Evolutionary conservation across 2,888 invertebrate genomes (phyloP).

Genomic region (Ophioninae sp.): DNA sequence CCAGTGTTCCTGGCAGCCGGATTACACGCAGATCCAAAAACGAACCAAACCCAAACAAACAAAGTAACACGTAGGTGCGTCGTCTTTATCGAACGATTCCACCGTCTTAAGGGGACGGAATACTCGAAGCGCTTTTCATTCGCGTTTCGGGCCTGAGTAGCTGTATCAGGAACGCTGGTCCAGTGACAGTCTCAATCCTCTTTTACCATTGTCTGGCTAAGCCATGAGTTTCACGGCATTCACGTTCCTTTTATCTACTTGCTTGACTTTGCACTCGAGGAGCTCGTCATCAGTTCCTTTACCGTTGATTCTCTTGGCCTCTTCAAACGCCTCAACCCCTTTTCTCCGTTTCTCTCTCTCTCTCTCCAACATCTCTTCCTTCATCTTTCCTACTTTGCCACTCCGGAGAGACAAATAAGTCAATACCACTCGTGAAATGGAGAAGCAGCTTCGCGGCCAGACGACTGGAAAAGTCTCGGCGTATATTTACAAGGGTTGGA

Average conservation of each 20-base stretch:
- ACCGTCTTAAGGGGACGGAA: conserved; percentile 14
- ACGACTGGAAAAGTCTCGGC: conserved; percentile 50
- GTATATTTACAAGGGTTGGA: conserved; percentile 40
- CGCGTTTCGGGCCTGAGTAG: conserved; percentile 39
- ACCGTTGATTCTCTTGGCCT: conserved; percentile 37
- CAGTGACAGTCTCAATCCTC: conserved; percentile 55
- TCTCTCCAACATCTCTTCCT: conserved; percentile 16
- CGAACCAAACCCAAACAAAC: neutral
- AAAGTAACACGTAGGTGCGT: neutral
- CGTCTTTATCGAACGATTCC: conserved; percentile 13
- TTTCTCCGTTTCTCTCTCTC: neutral
- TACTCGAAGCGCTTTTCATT: conserved; percentile 30
- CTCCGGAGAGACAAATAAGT: conserved; percentile 54
- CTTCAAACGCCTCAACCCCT: neutral
- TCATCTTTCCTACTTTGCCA: conserved; percentile 16
- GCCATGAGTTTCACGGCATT: conserved; percentile 57
- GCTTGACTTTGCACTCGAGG: conserved; percentile 61
- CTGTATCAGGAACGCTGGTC: conserved; percentile 57
- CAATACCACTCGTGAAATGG: conserved; percentile 57
- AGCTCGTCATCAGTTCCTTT: conserved; percentile 24
- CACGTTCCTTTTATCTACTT: conserved; percentile 57
- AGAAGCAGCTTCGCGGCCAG: conserved; percentile 40
- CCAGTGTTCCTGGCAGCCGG: neutral
- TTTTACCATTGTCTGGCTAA: conserved; percentile 58
- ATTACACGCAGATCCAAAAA: neutral